Evolutionary conservation across 2,888 invertebrate genomes (phyloP).

Genomic region (Anorthoa munda): DNA sequence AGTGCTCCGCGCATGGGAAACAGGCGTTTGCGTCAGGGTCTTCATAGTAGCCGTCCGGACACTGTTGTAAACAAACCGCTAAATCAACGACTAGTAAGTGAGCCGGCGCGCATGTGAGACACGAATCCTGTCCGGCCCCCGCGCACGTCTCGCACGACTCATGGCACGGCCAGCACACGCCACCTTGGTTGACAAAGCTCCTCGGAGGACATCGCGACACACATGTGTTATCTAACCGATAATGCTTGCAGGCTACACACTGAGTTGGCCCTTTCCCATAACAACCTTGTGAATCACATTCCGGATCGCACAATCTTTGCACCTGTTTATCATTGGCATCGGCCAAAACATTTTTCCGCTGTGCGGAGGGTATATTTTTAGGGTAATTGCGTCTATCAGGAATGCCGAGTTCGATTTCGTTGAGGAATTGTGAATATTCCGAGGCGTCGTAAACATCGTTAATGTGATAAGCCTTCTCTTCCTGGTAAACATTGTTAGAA

Average conservation of each 20-base stretch:
- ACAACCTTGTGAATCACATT: conserved; percentile 95
- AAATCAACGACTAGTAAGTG: conserved; percentile 96
- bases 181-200: conserved; percentile 95
- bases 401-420: conserved; percentile 88
- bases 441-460: conserved; percentile 92
- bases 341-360: conserved; percentile 91
- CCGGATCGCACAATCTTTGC: conserved; percentile 94
- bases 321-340: conserved; percentile 92
- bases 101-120: conserved; percentile 95
- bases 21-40: conserved; percentile 95
- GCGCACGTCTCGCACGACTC: conserved; percentile 97
- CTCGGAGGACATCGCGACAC: conserved; percentile 96
- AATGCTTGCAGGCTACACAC: conserved; percentile 96
- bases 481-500: conserved; percentile 86
- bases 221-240: conserved; percentile 96
- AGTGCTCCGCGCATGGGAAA: conserved; percentile 96
- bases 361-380: conserved; percentile 92
- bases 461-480: conserved; percentile 91
- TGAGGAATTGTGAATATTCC: conserved; percentile 91
- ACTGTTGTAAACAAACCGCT: conserved; percentile 96
- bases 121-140: conserved; percentile 96
- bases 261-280: conserved; percentile 96
- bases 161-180: conserved; percentile 96
- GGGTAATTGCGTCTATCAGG: conserved; percentile 92
- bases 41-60: conserved; percentile 97